Conservation (phyloP, 2,797 vertebrate genomes). For the Oreortyx pictus region DNA sequence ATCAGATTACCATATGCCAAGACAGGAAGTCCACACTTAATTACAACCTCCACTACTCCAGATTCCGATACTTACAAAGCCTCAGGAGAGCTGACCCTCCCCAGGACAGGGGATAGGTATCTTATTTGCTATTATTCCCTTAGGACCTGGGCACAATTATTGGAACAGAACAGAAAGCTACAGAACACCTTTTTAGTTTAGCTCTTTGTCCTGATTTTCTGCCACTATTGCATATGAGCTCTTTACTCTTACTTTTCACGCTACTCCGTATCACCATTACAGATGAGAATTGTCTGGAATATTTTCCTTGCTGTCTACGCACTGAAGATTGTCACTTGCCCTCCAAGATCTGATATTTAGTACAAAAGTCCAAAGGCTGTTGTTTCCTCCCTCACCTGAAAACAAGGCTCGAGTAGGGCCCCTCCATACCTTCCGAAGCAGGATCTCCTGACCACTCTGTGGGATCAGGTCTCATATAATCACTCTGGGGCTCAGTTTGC, state of each 20-base stretch:
- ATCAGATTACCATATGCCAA: background rate
- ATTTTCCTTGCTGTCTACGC: background rate
- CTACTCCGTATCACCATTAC: background rate
- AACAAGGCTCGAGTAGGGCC: background rate
- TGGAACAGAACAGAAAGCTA: background rate
- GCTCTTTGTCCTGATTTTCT: background rate
- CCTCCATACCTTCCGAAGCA: background rate
- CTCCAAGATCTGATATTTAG: background rate
- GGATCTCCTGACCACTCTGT: background rate
- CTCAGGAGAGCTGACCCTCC: background rate
- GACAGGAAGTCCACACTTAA: background rate
- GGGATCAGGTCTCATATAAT: constrained; percentile 1
- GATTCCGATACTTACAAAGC: background rate
- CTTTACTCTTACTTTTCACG: background rate
- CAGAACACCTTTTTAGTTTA: background rate
- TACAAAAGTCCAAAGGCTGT: background rate
- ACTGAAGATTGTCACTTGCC: background rate
- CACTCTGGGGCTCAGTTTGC: background rate
- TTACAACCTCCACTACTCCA: background rate
- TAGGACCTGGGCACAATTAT: background rate
- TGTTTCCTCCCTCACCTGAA: background rate
- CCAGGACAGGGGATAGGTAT: background rate
- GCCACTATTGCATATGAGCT: background rate
- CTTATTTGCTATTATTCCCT: background rate
- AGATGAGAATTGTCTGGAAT: background rate